Conservation (phyloP, 2,888 invertebrate species). For the Neoaliturus tenellus region DNA sequence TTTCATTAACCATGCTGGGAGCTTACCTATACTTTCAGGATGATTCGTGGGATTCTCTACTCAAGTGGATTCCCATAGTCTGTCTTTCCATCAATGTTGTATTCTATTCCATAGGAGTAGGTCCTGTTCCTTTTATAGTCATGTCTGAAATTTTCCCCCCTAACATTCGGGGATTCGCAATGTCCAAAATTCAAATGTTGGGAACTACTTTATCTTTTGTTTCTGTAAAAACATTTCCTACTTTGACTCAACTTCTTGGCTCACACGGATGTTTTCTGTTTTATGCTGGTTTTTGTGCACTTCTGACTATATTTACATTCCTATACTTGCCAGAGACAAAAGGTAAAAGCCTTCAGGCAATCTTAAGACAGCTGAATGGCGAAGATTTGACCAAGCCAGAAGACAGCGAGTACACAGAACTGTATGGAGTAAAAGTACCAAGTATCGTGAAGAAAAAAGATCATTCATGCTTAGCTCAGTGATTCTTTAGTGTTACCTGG, state of each 20-base stretch:
- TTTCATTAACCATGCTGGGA: conserved; percentile 69
- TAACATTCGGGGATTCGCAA: conserved; percentile 72
- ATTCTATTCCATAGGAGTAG: conserved; percentile 73
- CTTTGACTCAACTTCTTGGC: conserved; percentile 71
- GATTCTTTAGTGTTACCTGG: too few relatives aligned
- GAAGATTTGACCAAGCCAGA: conserved; percentile 27
- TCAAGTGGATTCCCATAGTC: conserved; percentile 72
- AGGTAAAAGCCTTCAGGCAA: conserved; percentile 72
- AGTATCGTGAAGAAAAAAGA: conserved; percentile 27
- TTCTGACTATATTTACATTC: conserved; percentile 70
- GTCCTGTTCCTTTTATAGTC: conserved; percentile 72
- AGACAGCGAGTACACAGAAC: conserved; percentile 20
- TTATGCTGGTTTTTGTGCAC: conserved; percentile 71
- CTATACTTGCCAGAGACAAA: conserved; percentile 73
- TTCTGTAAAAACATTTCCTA: conserved; percentile 72
- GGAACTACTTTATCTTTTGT: conserved; percentile 71
- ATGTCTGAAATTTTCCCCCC: conserved; percentile 73
- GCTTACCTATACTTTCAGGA: conserved; percentile 68
- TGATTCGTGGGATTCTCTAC: conserved; percentile 53
- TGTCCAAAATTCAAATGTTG: conserved; percentile 72
- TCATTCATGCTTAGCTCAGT: too few relatives aligned
- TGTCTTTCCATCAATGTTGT: conserved; percentile 73
- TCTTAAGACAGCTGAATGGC: conserved; percentile 69
- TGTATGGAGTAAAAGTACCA: background rate
- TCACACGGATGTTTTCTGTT: conserved; percentile 72